phyloP scores from a whole-genome alignment of 2,113 vertebrate species.

The Lathamus discolor region DNA sequence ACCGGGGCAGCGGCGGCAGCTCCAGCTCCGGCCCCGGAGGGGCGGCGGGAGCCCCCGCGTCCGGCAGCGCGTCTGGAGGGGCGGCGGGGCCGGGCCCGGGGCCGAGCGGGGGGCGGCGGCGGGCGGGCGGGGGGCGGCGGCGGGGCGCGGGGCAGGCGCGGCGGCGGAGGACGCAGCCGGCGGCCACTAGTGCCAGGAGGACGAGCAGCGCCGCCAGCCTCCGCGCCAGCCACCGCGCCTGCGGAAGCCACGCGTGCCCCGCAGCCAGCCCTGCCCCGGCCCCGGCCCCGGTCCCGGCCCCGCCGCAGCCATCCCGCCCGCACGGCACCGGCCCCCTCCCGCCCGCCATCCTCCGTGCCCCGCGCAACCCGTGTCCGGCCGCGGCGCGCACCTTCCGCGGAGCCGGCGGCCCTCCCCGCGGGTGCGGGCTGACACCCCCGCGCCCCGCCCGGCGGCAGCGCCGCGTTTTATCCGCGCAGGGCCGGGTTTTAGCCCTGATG shows the following conservation, averaged over 20 bases:
- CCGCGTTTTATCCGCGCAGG: background rate
- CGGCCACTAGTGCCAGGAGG: too few species aligned
- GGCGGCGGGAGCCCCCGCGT: background rate
- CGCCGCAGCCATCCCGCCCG: background rate
- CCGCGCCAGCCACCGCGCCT: too few species aligned
- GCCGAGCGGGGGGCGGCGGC: background rate
- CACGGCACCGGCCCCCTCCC: background rate
- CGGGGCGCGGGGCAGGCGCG: too few species aligned
- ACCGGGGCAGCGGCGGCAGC: constrained; percentile 83
- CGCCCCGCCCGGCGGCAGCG: background rate
- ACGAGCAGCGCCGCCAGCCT: too few species aligned
- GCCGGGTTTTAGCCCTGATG: background rate
- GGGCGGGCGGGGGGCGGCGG: too few species aligned
- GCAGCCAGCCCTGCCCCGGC: too few species aligned
- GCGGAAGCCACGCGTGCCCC: too few species aligned
- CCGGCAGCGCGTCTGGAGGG: constrained; percentile 72
- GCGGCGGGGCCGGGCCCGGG: constrained; percentile 67
- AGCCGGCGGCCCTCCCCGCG: constrained; percentile 58
- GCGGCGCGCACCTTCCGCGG: background rate
- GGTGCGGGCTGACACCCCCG: constrained; percentile 42
- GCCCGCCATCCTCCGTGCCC: background rate
- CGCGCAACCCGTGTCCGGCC: background rate
- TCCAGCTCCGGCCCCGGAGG: background rate
- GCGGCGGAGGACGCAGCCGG: too few species aligned
- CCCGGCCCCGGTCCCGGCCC: too few species aligned